Percentiles rank a stretch among this genome's conserved stretches.
Conservation (phyloP, 64 coral and sea anemone species). For the Platygyra sinensis region DNA sequence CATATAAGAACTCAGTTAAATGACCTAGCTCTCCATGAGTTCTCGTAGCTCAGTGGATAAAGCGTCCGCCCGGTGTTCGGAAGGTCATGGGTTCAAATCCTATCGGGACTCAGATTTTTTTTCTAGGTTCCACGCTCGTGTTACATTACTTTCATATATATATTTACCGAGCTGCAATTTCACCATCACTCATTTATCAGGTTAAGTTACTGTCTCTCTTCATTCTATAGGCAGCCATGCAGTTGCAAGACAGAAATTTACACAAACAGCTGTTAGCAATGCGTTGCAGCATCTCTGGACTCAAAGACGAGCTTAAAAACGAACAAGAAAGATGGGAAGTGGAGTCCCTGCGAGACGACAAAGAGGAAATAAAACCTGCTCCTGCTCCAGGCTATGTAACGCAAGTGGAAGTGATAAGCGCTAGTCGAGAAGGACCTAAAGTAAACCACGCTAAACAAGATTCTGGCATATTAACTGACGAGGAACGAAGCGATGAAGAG, state of each 20-base stretch:
- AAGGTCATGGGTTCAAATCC: no score
- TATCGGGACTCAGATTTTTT: no score
- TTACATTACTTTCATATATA: no score
- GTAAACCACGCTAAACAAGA: constrained; percentile 79
- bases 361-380: not conserved
- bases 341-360: constrained; percentile 8
- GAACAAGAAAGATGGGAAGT: constrained; percentile 69
- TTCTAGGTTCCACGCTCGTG: no score
- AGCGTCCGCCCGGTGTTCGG: no score
- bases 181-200: no score
- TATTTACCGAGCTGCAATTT: no score
- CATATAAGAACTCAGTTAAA: no score
- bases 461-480: constrained; percentile 82
- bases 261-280: constrained; percentile 78
- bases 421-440: not conserved
- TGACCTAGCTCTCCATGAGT: no score
- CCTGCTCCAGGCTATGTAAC: constrained; percentile 24
- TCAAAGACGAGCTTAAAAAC: constrained; percentile 51
- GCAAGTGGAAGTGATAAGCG: constrained; percentile 49
- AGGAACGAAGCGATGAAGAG: constrained; percentile 51
- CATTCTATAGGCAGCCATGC: constrained; percentile 67
- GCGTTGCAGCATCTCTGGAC: constrained; percentile 35
- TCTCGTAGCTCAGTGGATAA: no score
- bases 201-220: not conserved
- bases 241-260: constrained; percentile 72